Base-by-base conservation (phyloP, 2,113 vertebrate species). In the Osmerus mordax region DNA sequence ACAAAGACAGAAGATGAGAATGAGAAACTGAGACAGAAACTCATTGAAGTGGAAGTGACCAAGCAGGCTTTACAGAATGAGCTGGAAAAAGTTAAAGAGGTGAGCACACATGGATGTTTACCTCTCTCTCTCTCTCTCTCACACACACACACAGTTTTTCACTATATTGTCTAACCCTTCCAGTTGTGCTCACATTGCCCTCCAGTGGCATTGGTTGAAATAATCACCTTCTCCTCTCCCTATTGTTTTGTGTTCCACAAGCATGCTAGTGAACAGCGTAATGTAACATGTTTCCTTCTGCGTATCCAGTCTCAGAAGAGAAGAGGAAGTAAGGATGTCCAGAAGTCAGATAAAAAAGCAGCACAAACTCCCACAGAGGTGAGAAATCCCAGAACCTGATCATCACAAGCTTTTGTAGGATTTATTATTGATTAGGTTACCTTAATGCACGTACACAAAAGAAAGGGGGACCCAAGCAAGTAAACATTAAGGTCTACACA, bases 31-130 rank as follows among this genome's bases (percentile, higher is more conserved):
- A 93, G 97, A 65, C 95, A 97, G 84, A 95, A 96, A 71, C 94
- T 98, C 53, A 97, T 99, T 72, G 94, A 98, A 82, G 95, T 97
- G 77, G 97, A 98, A 78, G 96, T 97, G 85, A 91, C 94, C 71
- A 98, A 98, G 78, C 96, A 99, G 79, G 96, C 95, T 21, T 89
- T 98, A 77, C 97, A 99, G 89, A 97, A 96, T 60, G 96, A 99
- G 75, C 81, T 98, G 72, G 96, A 99, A 55, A 98, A 96, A 91
- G 90, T 92, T 90, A 98, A 96, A 84, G 96, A 98, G 94, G 96
- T 95, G 58, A 5, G 67, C 6, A 71, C n/a, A 55, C 61, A 21
- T 8, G 32, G 41, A 47, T 47, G 41, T 47, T 47, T 47, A 47
- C 41, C 2, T 12, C 41, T 47, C 9, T 47, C 41, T 47, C 41